Base-by-base conservation (phyloP, 2,113 vertebrate species). In the Meleagris gallopavo region DNA sequence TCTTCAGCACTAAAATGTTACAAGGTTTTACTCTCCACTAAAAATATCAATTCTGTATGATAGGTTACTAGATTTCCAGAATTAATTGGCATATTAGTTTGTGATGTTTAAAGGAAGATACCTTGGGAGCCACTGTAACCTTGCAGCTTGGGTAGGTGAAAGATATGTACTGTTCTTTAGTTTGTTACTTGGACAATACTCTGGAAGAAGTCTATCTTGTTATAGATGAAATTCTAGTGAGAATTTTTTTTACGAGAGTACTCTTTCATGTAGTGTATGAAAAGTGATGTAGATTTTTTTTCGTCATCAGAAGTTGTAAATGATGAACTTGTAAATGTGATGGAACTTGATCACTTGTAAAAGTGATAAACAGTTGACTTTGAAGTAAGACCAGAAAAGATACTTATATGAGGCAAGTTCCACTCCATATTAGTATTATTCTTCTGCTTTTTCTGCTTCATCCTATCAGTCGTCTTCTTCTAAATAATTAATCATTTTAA, bases 361-460 rank as follows among this genome's bases (percentile, higher is more conserved):
- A 43, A 43, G 15, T 43, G 15, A 43, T 43, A 40, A 40, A 40
- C 40, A 40, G 40, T 40, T 40, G 40, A 40, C 43, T 34, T 71
- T 48, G 40, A 89, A 93, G 93, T 67, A 73, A 88, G 88, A 71
- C 3, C 17, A 24, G 12, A 19, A 62, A 93, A 64, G 21, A 9
- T 25, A 50, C 10, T 48, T 74, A 73, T 61, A 38, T 78, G 67
- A 82, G 16, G 32, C 78, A 88, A 79, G n/a, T 70, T n/a, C n/a
- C n/a, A n/a, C n/a, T 32, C 86, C 19, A 67, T 62, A n/a, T 15
- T 61, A 45, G 67, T 14, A 92, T 94, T 72, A 73, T 72, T 96
- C 4, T 50, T 19, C 45, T 46, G 19, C 19, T n/a, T n/a, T n/a
- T 46, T 46, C 85, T 80, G 12, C 10, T 72, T 57, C 17, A 15